Base-by-base conservation (phyloP, 2,888 invertebrate species). In the Anticlea derivata region DNA sequence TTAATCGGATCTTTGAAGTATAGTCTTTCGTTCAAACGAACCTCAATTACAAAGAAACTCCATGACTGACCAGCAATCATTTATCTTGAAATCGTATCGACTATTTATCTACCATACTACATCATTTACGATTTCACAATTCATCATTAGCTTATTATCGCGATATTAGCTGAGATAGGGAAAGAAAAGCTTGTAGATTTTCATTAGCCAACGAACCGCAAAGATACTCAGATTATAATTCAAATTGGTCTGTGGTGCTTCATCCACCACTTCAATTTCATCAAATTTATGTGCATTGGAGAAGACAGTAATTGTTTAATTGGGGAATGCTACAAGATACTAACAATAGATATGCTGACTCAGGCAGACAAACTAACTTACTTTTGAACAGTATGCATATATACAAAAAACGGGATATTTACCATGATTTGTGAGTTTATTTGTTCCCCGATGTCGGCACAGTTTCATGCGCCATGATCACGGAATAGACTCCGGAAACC, bases 121-220 rank as follows among this genome's bases (percentile, higher is more conserved):
- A 38, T 53, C 31, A 38, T 44, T 39, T 20, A 31, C 44, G 48
- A 53, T 53, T 48, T 53, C 53, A 53, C 53, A 29, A 39, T 48
- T 35, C 35, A 51, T 50, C 38, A 39, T 50, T 39, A 48, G 31
- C 26, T 38, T 39, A 38, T 39, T 49, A 48, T 34, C 23, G 7
- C 3, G 41, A 40, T 48, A 47, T 22, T 22, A 33, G 23, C 13
- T n/a, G 12, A 27, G 20, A 35, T 48, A 34, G 1, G n/a, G 5
- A 46, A 31, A 30, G 41, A 49, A 49, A 30, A 49, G 48, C 13
- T 39, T 26, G 47, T 33, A 34, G 24, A 37, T 37, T 37, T 24
- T 12, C 24, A 37, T 37, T 3, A 22, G 10, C 29, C 29, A 35
- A 35, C 27, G 20, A 35, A 45, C 44, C 35, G 23, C 23, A 27